Evolutionary conservation across 1,140 invertebrate species (phyloP), one percentile per base, ranked within the genome.

Genomic region (Musca vetustissima): DNA sequence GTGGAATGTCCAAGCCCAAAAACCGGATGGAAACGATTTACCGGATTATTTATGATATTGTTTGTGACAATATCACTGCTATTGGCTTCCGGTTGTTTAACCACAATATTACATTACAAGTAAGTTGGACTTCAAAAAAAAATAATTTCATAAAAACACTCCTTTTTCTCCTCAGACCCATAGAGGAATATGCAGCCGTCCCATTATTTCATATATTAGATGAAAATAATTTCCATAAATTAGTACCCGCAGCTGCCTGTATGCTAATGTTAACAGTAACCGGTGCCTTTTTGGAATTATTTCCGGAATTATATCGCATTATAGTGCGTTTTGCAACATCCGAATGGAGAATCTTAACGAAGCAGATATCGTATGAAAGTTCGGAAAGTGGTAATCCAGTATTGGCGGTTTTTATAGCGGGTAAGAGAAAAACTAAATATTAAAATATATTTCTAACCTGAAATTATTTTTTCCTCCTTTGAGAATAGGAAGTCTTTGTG

Each of bases 361-460:
- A 87, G 55, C 87, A 87, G 32, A 85, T 90, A 74, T 86, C 87
- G 19, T 89, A 89, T 72, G 86, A 88, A 73, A 89, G 87, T 73
- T 79, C 85, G 0, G 85, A 87, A 17, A 90, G 88, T 69, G 88
- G 88, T 14, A 89, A 88, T 75, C 88, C 88, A 1, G 87, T 89
- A 1, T 75, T 89, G 65, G 88, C 89, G 15, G 88, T 90, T 13
- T 89, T 89, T 73, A 87, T 87, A 61, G 88, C 85, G 69, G 89
- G 87, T 86, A 43, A 11, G 4, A 74, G 74, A 70, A 8, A 8
- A 28, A 3, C 71, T n/a, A n/a, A n/a, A n/a, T n/a, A n/a, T n/a
- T n/a, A n/a, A n/a, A n/a, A n/a, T 52, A 43, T 61, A 22, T 36
- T 47, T 55, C 14, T 9, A 36, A 11, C n/a, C n/a, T 17, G 6